phyloP scores from a whole-genome alignment of 2,797 vertebrate genomes.

The Tadarida brasiliensis region DNA sequence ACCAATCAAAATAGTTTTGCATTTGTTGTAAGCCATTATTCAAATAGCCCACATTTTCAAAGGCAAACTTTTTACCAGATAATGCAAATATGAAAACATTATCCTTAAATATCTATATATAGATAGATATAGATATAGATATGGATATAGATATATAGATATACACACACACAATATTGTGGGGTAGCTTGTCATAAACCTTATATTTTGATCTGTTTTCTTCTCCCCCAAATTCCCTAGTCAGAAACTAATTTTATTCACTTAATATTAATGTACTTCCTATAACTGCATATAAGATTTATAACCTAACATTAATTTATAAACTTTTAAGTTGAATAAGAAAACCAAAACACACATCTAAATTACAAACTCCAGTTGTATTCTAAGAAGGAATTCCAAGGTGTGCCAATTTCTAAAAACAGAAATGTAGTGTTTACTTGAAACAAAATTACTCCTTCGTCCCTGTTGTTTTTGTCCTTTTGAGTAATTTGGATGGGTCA shows the following conservation, averaged over 20 bases:
- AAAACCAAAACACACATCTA: constrained; percentile 29
- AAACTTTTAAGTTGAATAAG: constrained; percentile 2
- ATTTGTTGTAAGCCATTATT: background rate
- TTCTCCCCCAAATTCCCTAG: background rate
- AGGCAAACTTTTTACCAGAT: background rate
- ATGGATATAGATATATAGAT: no score
- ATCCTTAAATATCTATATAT: constrained; percentile 3
- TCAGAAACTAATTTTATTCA: constrained; percentile 31
- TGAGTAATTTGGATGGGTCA: constrained; percentile 37
- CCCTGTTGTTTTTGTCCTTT: constrained; percentile 32
- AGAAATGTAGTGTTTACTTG: constrained; percentile 59
- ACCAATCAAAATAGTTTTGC: background rate
- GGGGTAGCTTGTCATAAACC: background rate
- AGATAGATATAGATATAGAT: no score
- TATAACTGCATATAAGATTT: constrained; percentile 25
- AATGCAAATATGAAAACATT: background rate
- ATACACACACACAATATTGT: background rate
- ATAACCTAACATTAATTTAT: background rate
- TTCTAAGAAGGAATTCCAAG: constrained; percentile 54
- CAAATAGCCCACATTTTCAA: background rate
- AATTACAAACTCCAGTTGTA: constrained; percentile 17
- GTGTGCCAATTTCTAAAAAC: constrained; percentile 62
- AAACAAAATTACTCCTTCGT: constrained; percentile 66
- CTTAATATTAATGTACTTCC: background rate
- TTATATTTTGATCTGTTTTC: constrained; percentile 5